Base-by-base conservation (phyloP, 92 coral and sea anemone genomes). In the Palythoa grandiflora region DNA sequence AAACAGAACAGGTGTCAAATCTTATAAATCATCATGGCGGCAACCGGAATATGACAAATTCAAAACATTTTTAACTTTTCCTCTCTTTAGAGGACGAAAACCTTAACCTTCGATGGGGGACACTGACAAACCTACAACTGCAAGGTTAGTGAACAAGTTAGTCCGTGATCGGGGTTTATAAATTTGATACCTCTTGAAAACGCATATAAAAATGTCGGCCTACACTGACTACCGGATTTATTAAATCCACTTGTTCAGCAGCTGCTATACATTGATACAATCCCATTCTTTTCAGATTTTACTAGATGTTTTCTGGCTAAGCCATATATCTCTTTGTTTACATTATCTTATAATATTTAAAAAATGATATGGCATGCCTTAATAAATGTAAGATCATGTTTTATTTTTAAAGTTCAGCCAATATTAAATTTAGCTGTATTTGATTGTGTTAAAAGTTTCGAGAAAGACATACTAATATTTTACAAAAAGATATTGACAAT, bases 1-100 rank as follows among this genome's bases (percentile, higher is more conserved):
- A 73, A 73, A 73, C 78, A 73, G 55, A 73, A 9, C 78, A 73
- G 78, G 78, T 73, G 78, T 40, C 78, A 40, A 73, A 39, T 6
- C 38, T 66, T 21, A 71, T 16, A 71, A 44, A 40, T 39, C 78
- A 73, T 38, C 47, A 73, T 73, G 78, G 78, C 78, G 78, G 77
- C 40, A 6, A 70, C 3, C 55, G 55, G 78, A 73, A 73, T 17
- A 37, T 12, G 9, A 50, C 10, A 20, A 13, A 37, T 15, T 12
- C 47, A 44, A 10, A 12, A 8, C 10, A 36, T 9, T 72, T 72
- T 21, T 1, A 13, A 40, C 76, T 37, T 73, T 6, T 73, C 55
- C 54, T 15, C 35, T 6, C 28, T 73, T 73, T 16, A 73, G 55
- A 48, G n/a, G 55, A 73, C 47, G 21, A 39, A 38, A 17, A 73